Evolutionary conservation across 2,113 vertebrate species (phyloP), one percentile per base, ranked within the genome.

Genomic region (Aegypius monachus): DNA sequence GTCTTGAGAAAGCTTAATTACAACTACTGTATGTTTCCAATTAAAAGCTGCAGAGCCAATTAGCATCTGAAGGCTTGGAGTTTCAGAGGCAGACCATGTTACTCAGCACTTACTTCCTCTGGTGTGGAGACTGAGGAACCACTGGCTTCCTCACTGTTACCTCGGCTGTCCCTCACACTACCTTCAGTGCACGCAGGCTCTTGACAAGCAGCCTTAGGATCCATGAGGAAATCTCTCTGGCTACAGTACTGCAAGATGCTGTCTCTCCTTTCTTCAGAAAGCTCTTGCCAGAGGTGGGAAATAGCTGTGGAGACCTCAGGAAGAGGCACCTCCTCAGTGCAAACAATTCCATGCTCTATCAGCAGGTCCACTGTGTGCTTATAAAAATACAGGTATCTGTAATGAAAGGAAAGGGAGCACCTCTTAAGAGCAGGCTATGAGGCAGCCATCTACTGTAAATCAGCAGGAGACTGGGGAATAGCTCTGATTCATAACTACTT

Each of bases 301-400:
- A 99, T 97, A 93, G 98, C 98, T 4, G 97, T 98, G 2, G 99
- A 99, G 92, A 99, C 97, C n/a, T 98, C 94, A 58, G 98, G 97
- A 40, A 98, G 96, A 5, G 88, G 89, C 48, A 92, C 93, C 63
- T 98, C 98, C 90, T 97, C 96, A 7, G 89, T 73, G 79, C 97
- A 92, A 85, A 99, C 80, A 55, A 98, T 70, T n/a, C 96, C 87
- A 21, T 96, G 97, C 92, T 81, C 87, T 23, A 98, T 88, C 95
- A 99, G 95, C 63, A 98, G 96, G 86, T 99, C 98, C 97, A 99
- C 95, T 5, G 95, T 98, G 95, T 98, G 98, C 93, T 98, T 98
- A 98, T 99, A 99, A 93, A 99, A 99, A 97, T 79, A 96, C 86
- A 99, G 96, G 88, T 99, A 99, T 95, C 98, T 99, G 97, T 20